phyloP scores from a whole-genome alignment of 2,113 vertebrate species.

The Eurystomus gularis region DNA sequence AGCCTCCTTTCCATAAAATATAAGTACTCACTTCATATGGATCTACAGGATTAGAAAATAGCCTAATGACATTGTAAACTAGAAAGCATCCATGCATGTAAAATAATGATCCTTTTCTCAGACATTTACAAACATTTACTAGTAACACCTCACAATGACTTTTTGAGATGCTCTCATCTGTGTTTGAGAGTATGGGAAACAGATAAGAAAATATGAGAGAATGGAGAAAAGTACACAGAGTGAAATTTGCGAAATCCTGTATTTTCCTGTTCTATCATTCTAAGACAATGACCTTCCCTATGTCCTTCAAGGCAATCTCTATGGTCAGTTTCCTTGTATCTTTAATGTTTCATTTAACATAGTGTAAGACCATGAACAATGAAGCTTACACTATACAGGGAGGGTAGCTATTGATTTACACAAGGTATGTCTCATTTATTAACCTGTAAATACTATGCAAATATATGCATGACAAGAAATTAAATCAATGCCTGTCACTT shows the following conservation, averaged over 20 bases:
- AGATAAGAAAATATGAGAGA: background rate
- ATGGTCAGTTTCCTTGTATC: background rate
- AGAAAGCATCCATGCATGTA: background rate
- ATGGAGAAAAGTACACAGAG: background rate
- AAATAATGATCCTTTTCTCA: background rate
- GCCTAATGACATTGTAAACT: background rate
- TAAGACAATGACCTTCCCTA: background rate
- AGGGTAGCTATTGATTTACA: slow-evolving; percentile 40
- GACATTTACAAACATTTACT: background rate
- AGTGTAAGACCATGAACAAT: background rate
- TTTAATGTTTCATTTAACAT: slow-evolving; percentile 24
- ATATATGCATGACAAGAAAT: slow-evolving; percentile 26
- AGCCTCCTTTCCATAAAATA: background rate
- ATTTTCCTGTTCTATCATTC: background rate
- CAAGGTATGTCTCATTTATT: slow-evolving; percentile 9
- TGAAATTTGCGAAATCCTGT: background rate
- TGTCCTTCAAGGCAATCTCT: background rate
- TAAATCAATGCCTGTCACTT: slow-evolving; percentile 38
- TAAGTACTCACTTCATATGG: background rate
- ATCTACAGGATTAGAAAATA: background rate
- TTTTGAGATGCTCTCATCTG: background rate
- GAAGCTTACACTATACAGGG: background rate
- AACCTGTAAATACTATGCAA: slow-evolving; percentile 35
- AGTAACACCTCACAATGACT: background rate
- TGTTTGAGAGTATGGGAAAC: background rate